phyloP scores from a whole-genome alignment of 2,797 vertebrate genomes.

The Argyrosomus regius region DNA sequence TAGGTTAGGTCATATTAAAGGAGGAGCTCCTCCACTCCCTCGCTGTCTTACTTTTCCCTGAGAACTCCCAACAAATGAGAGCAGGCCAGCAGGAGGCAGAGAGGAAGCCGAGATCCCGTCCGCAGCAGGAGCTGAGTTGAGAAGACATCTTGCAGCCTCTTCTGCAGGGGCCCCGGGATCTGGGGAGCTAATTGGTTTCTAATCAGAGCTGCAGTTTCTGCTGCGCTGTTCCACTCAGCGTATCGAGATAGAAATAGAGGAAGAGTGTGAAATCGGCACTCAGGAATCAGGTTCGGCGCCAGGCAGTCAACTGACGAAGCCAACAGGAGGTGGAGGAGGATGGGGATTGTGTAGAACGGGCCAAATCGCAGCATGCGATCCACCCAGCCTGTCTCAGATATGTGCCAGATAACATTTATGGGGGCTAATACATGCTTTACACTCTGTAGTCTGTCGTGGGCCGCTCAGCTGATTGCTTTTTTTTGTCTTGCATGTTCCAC shows the following conservation, averaged over 20 bases:
- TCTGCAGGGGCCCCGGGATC: slow-evolving; percentile 54
- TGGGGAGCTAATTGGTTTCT: slow-evolving; percentile 76
- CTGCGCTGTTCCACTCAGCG: slow-evolving; percentile 45
- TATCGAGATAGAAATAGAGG: slow-evolving; percentile 63
- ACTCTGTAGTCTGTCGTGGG: slow-evolving; percentile 10
- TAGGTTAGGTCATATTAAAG: slow-evolving; percentile 62
- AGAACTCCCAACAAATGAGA: slow-evolving; percentile 46
- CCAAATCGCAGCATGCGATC: slow-evolving; percentile 68
- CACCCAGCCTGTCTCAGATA: slow-evolving; percentile 64
- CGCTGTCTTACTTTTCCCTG: slow-evolving; percentile 26
- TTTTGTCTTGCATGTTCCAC: slow-evolving; percentile 40
- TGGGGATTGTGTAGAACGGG: slow-evolving; percentile 41
- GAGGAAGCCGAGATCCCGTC: slow-evolving; percentile 28
- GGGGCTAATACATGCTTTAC: slow-evolving; percentile 62
- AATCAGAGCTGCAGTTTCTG: slow-evolving; percentile 70
- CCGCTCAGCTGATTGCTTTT: slow-evolving; percentile 23
- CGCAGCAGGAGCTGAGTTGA: slow-evolving; percentile 35
- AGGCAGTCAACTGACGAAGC: slow-evolving; percentile 64
- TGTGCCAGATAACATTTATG: slow-evolving; percentile 72
- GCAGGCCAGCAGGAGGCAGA: slow-evolving; percentile 36
- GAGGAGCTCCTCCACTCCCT: slow-evolving; percentile 29
- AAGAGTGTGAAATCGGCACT: slow-evolving; percentile 66
- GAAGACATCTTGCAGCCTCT: slow-evolving; percentile 57
- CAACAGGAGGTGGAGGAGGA: slow-evolving; percentile 57
- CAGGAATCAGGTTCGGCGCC: slow-evolving; percentile 56